Base-by-base conservation (phyloP, 2,888 invertebrate species). In the Nomada fabriciana region DNA sequence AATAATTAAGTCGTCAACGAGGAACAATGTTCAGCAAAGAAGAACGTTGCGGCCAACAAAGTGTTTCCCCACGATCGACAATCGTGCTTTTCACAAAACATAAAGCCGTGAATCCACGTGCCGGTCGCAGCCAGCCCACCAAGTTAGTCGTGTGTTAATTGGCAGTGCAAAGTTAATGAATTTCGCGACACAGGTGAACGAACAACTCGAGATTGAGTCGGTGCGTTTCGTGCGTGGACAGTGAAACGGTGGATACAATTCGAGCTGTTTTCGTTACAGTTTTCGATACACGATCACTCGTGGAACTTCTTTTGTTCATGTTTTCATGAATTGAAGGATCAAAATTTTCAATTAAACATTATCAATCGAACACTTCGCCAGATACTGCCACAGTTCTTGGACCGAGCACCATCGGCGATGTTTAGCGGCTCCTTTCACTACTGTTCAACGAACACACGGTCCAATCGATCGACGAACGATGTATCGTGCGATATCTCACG, bases 261-360 rank as follows among this genome's bases (percentile, higher is more conserved):
- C 53, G 69, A 60, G 71, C 63, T 55, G 65, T 42, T 72, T 57
- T 72, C 74, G 36, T 53, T 36, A 72, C 42, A 57, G 23, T 67
- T 68, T 42, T 76, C 78, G 83, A 82, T 83, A 83, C 83, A 82
- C 83, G 75, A 82, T 83, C 83, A 83, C 83, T 78, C 83, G 83
- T 82, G 83, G 83, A 78, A 72, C 67, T 63, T 71, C 25, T 65
- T 72, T 59, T 43, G 36, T 20, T 60, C 42, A 2, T 59, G 43
- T 23, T 23, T 65, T 60, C 55, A n/a, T 15, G 36, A 29, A 64
- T 15, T 7, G 11, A 57, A 43, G 25, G 20, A 25, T 25, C 29
- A 65, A 43, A 64, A n/a, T 50, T 23, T 18, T 47, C 29, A 50
- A 57, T 42, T 10, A n/a, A 50, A 60, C 13, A 47, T 20, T 42